These are phyloP conservation scores for Quadroppia sp. DNA, from an alignment of 2,888 invertebrate species.

Conservation along the genomic window DNA sequence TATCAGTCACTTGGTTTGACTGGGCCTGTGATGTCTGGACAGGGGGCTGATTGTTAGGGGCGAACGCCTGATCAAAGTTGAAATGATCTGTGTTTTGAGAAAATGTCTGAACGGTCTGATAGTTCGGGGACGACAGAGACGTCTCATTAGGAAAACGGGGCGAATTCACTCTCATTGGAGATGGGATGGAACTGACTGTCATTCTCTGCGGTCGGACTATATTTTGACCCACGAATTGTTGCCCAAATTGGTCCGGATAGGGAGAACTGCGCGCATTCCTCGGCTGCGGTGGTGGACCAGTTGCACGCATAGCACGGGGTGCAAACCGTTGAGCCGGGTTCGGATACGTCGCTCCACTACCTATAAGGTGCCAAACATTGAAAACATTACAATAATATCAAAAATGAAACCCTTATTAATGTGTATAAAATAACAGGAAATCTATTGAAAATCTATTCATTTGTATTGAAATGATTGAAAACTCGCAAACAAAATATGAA, in stretches of 20 bases:
- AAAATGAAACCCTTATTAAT: no score
- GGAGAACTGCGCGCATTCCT: slow-evolving; percentile 3
- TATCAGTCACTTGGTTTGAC: background rate
- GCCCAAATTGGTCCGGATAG: slow-evolving; percentile 22
- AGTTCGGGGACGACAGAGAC: slow-evolving; percentile 2
- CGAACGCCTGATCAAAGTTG: slow-evolving; percentile 17
- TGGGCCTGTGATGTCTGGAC: background rate
- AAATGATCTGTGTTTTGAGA: slow-evolving; percentile 8
- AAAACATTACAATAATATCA: no score
- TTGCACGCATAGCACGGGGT: slow-evolving; percentile 1
- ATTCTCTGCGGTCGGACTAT: slow-evolving; percentile 28
- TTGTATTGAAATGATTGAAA: no score
- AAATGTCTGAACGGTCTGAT: slow-evolving; percentile 24
- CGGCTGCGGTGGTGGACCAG: slow-evolving; percentile 12
- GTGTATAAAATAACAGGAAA: no score
- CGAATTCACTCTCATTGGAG: slow-evolving; percentile 39
- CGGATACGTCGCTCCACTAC: background rate
- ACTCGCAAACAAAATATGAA: no score
- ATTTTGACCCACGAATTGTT: background rate
- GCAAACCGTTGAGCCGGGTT: background rate
- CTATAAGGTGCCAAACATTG: no score
- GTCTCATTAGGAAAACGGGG: slow-evolving; percentile 30
- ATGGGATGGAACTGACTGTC: slow-evolving; percentile 2
- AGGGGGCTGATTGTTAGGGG: background rate
- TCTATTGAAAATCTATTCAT: no score